A percentile compares a stretch with the other conserved stretches of the same genome.
These are phyloP conservation scores for Linepithema humile DNA, from an alignment of 1,140 invertebrate species.

Conservation along the genomic window DNA sequence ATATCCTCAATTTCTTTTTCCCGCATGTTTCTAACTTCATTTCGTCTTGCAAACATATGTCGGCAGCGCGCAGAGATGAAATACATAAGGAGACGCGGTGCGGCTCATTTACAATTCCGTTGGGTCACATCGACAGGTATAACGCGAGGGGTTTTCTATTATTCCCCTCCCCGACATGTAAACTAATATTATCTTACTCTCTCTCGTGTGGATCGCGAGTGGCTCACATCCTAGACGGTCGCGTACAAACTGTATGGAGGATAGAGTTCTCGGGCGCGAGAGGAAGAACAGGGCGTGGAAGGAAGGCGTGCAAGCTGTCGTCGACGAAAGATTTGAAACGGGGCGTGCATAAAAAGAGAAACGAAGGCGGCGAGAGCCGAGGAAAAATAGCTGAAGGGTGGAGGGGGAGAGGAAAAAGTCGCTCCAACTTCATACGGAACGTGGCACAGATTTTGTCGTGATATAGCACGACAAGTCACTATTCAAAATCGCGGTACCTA, in stretches of 20 bases:
- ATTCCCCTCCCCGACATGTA: constrained; percentile 55
- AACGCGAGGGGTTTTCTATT: constrained; percentile 66
- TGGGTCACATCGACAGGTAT: constrained; percentile 67
- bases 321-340: constrained; percentile 13
- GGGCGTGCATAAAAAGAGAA: constrained; percentile 51
- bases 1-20: constrained; percentile 47
- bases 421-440: constrained; percentile 68
- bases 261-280: neutral
- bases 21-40: neutral
- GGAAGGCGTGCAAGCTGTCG: constrained; percentile 13
- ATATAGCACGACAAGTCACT: constrained; percentile 58
- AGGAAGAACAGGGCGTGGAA: neutral
- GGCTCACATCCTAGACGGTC: neutral
- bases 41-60: constrained; percentile 5
- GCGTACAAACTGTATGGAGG: neutral
- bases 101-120: constrained; percentile 62
- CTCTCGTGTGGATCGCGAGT: constrained; percentile 40
- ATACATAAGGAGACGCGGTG: constrained; percentile 57
- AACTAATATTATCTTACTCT: constrained; percentile 61
- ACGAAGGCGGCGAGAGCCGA: constrained; percentile 61
- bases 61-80: constrained; percentile 47
- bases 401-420: too few relatives aligned
- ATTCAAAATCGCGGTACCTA: constrained; percentile 57
- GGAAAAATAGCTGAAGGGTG: constrained; percentile 58
- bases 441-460: constrained; percentile 68